Evolutionary conservation across 1,140 invertebrate species (phyloP), one percentile per base, ranked within the genome.

Genomic region (Hestina assimilis): DNA sequence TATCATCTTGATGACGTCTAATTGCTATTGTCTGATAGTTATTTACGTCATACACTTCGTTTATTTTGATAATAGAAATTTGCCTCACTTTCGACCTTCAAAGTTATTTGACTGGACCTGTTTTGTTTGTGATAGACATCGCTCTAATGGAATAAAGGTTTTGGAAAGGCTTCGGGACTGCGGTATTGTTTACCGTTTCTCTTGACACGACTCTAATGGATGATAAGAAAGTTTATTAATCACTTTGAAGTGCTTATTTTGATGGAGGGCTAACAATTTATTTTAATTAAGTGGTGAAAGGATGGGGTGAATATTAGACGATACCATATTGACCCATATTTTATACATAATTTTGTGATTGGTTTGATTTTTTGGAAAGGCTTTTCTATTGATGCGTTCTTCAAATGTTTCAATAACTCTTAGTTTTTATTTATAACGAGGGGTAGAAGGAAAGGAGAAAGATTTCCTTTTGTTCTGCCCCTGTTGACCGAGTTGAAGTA

Each of bases 171-270:
- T 58, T 51, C 19, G 14, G 21, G 19, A 9, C 41, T 52, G 41
- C 9, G 29, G 29, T 46, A 40, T 59, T 59, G 56, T 46, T 58
- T 51, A 28, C n/a, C 26, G 14, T 48, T 58, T 35, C 40, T 50
- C 56, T 45, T 15, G 56, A 51, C 47, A 51, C 28, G 28, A 45
- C 15, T 42, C 28, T 51, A 58, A 51, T 58, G 41, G 52, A 55
- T 55, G 52, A 38, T 58, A 35, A 51, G 40, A 58, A 58, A 58
- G 47, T 58, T 58, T 58, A 38, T 45, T 51, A 58, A 51, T 58
- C 41, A 58, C 47, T 51, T 40, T 51, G 7, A 58, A 58, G 12
- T 50, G 51, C 26, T 54, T 19, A 41, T 24, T 29, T 52, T 42
- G 21, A 42, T 52, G 33, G n/a, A 29, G 38, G 15, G 17, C 8